Evolutionary conservation across 2,797 vertebrate species (phyloP), one percentile per base, ranked within the genome.

Genomic region (Platyrinchus mystaceus): DNA sequence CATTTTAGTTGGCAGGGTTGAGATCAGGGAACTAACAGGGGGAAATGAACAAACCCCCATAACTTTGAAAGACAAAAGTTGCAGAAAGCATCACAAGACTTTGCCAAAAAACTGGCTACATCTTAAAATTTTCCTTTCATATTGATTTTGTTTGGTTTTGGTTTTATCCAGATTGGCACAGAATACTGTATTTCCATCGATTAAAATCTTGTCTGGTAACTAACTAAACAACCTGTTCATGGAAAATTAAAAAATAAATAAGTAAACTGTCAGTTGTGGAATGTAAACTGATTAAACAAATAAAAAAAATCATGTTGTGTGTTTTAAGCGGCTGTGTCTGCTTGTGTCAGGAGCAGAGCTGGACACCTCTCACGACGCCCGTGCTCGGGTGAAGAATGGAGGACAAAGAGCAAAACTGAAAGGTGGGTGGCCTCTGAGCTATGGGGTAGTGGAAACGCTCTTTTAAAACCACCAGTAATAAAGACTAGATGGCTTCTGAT

Each of bases 251-350:
- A 97, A 97, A 97, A 96, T 96, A 97, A 98, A 96, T 97, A 98
- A 97, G 96, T 98, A 97, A 98, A 83, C 95, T 98, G 98, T 98
- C 98, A 97, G 96, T 97, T 98, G 98, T 98, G 98, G 98, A 98
- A 98, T 98, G 98, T 98, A 98, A 98, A 98, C 98, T 97, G 97
- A 98, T 98, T 98, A 98, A 98, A 98, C 95, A 97, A 98, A 98
- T 97, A 98, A 98, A 98, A 98, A 97, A 97, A 97, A 97, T 87
- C 95, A 97, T 98, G 97, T 98, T 98, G 97, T 98, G 98, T 98
- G 98, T 98, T 98, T 98, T 98, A 97, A 97, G 90, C 1, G 20
- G 37, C 44, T 64, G 60, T 69, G 93, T 97, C 89, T 98, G 71
- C 77, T 97, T 97, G 60, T 89, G 81, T 94, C 18, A 20, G 37